Base-by-base conservation (phyloP, 2,888 invertebrate genomes). In the Trissoscelio sp. region DNA sequence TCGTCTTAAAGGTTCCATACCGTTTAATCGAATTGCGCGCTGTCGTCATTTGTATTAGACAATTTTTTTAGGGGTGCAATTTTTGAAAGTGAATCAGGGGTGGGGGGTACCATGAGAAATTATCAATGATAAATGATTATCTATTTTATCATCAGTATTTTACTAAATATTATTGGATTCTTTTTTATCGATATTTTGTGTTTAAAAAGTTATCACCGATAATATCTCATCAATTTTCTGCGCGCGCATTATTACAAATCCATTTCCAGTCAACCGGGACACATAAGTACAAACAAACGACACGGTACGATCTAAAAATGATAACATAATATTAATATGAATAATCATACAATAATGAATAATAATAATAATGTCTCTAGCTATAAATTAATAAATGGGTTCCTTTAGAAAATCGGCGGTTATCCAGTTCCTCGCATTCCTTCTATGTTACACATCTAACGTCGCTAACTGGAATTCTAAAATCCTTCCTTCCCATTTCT, bases 341-440 rank as follows among this genome's bases (percentile, higher is more conserved):
- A 39, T 39, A 44, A 44, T 44, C n/a, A 9, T 44, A 18, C 6
- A 44, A 22, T 22, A 46, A 60, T 60, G 7, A 44, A 22, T 22
- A 46, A 60, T 60, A n/a, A 62, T 53, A 39, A 53, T 60, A 28
- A 58, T 28, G 60, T 72, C 42, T 51, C 73, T 73, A 73, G 42
- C 62, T 73, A 73, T 62, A 73, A 73, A 73, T n/a, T n/a, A n/a
- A n/a, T 73, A 73, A 73, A 73, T 62, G 55, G 42, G 20, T 20
- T 42, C 42, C 42, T 44, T 72, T 62, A 73, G 22, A 73, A 62
- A 73, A 62, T 44, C 31, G 28, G 20, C 28, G 67, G 16, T 55
- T 18, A 16, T 70, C 42, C 51, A 44, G 67, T 55, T 39, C 4
- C 31, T 60, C 18, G n/a, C 18, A 6, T 22, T 37, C 42, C n/a